These are phyloP conservation scores for Peromyscus maniculatus DNA, from an alignment of 2,113 vertebrate genomes.

Conservation along the genomic window DNA sequence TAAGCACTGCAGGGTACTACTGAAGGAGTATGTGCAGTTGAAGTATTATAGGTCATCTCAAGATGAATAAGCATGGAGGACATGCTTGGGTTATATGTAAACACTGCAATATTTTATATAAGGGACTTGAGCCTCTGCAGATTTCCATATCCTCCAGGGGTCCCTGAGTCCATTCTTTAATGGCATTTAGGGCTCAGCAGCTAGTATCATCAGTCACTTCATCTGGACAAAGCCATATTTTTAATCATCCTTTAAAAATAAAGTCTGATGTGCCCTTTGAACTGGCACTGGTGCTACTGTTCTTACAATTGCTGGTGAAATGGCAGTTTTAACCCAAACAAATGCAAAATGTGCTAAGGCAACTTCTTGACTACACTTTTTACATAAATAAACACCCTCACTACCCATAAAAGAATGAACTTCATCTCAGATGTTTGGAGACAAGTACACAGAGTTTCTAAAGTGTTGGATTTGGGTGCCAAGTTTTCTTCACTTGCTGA, in stretches of 20 bases:
- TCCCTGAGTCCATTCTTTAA: background rate
- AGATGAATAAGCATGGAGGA: background rate
- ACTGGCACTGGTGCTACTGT: background rate
- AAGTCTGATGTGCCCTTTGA: background rate
- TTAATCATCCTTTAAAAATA: background rate
- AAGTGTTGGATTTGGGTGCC: background rate
- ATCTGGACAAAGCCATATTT: background rate
- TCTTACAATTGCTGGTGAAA: background rate
- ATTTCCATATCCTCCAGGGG: background rate
- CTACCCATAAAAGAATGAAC: background rate
- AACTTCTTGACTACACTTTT: background rate
- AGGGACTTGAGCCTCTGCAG: no score
- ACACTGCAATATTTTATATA: no score
- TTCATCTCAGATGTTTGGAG: background rate
- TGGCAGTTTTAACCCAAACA: background rate
- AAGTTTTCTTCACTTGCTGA: background rate
- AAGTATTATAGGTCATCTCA: background rate
- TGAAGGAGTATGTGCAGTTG: background rate
- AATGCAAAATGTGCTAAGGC: background rate
- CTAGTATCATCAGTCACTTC: background rate
- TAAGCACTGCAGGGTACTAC: background rate
- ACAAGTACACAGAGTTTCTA: background rate
- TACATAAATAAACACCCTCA: background rate
- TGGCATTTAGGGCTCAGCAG: background rate
- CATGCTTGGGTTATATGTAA: background rate